phyloP scores from a whole-genome alignment of 2,113 vertebrate species.

The Telmatochromis brichardi region DNA sequence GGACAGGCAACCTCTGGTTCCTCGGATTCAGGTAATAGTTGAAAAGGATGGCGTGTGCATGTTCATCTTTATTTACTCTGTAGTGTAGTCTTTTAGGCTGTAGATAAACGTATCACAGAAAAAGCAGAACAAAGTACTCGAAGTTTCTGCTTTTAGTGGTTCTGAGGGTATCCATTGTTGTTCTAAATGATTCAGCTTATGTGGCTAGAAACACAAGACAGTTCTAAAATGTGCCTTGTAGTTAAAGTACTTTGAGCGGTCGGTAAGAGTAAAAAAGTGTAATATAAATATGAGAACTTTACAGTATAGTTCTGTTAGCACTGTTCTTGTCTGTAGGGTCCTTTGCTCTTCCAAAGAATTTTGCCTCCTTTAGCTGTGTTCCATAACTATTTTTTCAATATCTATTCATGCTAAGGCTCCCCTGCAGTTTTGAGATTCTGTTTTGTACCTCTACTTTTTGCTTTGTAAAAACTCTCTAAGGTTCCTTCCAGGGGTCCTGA shows the following conservation, averaged over 20 bases:
- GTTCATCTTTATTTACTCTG: not conserved
- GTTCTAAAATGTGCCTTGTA: not conserved
- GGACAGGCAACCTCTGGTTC: slow-evolving; percentile 29
- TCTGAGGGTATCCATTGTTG: not conserved
- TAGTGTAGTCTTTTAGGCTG: not conserved
- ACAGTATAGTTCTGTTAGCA: not conserved
- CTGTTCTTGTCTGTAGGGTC: not conserved
- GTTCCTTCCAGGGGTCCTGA: not conserved
- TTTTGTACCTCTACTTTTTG: not conserved
- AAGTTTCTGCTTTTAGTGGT: not conserved
- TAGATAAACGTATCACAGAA: not conserved
- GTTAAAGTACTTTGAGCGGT: not conserved
- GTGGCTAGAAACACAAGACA: not conserved
- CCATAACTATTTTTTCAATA: not conserved
- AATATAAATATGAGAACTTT: not conserved
- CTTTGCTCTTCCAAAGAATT: not conserved
- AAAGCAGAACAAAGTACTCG: not conserved
- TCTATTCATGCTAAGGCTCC: not conserved
- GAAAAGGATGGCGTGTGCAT: not conserved
- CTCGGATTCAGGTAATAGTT: slow-evolving; percentile 58
- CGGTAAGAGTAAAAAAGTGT: not conserved
- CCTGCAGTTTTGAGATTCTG: not conserved
- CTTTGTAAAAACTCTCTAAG: not conserved
- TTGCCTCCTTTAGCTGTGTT: not conserved
- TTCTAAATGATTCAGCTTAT: not conserved